Conservation (phyloP, 2,797 vertebrate genomes). For the Pipistrellus nathusii region DNA sequence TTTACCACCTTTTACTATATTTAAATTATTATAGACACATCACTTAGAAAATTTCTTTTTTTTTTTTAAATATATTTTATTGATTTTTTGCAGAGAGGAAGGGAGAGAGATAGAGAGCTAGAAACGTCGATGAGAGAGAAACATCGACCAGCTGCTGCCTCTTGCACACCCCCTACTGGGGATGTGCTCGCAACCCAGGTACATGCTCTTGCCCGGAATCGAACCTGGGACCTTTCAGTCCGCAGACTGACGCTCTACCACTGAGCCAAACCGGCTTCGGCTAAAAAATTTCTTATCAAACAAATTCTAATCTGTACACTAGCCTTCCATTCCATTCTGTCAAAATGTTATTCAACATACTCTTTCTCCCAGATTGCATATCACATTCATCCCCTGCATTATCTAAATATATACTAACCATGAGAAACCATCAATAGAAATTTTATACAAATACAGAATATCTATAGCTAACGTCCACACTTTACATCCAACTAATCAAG, state of each 20-base stretch:
- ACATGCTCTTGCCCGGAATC: too few species aligned
- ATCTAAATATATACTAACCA: slow-evolving; percentile 14
- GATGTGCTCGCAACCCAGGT: too few species aligned
- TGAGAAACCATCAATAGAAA: neutral
- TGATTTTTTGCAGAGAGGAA: too few species aligned
- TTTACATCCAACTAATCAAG: slow-evolving; percentile 22
- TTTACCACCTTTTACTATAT: slow-evolving; percentile 3
- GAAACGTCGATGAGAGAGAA: too few species aligned
- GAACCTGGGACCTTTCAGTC: too few species aligned
- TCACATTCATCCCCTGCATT: neutral
- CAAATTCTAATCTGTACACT: slow-evolving; percentile 37
- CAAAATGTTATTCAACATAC: neutral
- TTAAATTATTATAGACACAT: slow-evolving; percentile 31
- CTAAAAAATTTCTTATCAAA: slow-evolving; percentile 49
- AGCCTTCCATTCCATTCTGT: neutral
- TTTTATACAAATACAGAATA: slow-evolving; percentile 18
- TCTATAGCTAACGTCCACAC: neutral
- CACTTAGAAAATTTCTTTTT: slow-evolving; percentile 46
- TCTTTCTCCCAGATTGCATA: neutral
- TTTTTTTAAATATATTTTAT: too few species aligned
- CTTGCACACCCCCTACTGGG: too few species aligned
- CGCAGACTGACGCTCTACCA: too few species aligned
- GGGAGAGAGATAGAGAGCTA: too few species aligned
- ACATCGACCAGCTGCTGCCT: too few species aligned
- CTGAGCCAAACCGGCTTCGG: too few species aligned